Conservation (phyloP, 1,140 invertebrate genomes). For the Choristoneura fumiferana region DNA sequence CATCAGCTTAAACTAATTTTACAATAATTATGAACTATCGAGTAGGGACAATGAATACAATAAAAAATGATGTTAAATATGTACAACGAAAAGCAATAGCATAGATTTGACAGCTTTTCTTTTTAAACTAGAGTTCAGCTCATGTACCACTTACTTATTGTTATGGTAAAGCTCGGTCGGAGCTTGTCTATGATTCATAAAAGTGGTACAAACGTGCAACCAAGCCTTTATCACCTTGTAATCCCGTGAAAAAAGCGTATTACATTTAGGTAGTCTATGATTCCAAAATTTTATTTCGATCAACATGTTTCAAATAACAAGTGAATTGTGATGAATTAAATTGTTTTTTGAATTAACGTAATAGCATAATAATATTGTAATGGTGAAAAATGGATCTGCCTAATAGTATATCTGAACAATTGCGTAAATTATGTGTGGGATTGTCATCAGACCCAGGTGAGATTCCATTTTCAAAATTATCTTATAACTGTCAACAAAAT, state of each 20-base stretch:
- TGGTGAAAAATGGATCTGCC: conserved; percentile 46
- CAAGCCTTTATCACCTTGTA: too few relatives aligned
- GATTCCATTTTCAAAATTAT: conserved; percentile 55
- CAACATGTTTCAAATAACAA: conserved; percentile 17
- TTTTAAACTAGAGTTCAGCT: neutral
- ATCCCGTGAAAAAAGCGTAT: too few relatives aligned
- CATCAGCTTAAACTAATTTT: too few relatives aligned
- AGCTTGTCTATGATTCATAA: too few relatives aligned
- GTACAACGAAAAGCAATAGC: too few relatives aligned
- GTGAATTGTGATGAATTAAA: conserved; percentile 13
- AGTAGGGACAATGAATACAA: too few relatives aligned
- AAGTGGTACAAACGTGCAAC: too few relatives aligned
- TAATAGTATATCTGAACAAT: conserved; percentile 49
- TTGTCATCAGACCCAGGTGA: conserved; percentile 66
- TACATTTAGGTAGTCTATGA: neutral
- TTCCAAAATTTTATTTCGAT: conserved; percentile 11
- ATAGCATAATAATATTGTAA: neutral
- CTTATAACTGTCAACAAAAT: conserved; percentile 28
- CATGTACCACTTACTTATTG: too few relatives aligned
- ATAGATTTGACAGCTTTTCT: conserved; percentile 18
- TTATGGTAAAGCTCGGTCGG: too few relatives aligned
- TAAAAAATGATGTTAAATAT: too few relatives aligned
- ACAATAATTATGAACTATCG: too few relatives aligned
- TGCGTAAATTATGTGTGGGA: conserved; percentile 61
- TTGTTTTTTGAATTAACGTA: neutral